These are phyloP conservation scores for Phalanger gymnotis DNA, from an alignment of 2,797 vertebrate species.

Conservation along the genomic window DNA sequence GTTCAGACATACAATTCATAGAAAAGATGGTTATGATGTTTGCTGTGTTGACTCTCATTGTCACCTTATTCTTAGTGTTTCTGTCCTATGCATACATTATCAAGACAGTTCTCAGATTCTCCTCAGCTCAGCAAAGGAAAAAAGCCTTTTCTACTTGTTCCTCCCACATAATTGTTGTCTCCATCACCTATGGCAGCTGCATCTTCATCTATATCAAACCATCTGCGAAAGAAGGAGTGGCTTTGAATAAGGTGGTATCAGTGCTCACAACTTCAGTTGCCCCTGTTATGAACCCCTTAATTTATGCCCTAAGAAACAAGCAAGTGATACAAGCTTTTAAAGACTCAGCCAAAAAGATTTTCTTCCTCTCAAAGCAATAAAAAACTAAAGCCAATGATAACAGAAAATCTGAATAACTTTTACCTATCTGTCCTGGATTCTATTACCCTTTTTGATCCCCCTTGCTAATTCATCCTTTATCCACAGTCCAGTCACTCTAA, in stretches of 20 bases:
- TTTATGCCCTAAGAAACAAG: slow-evolving; percentile 74
- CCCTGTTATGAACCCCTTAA: slow-evolving; percentile 75
- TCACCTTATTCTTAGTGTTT: neutral
- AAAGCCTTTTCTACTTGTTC: neutral
- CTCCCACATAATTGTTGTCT: neutral
- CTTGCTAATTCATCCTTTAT: neutral
- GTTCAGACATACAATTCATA: neutral
- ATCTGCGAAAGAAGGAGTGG: neutral
- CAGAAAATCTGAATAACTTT: neutral
- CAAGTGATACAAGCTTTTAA: slow-evolving; percentile 68
- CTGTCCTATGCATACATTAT: neutral
- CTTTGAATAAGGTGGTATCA: neutral
- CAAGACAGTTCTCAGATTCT: neutral
- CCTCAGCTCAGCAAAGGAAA: neutral
- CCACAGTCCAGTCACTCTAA: neutral
- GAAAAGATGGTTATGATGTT: neutral
- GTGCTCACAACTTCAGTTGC: slow-evolving; percentile 52
- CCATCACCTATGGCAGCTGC: neutral
- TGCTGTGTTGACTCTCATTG: neutral
- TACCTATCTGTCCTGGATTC: neutral
- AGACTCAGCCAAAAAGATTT: neutral
- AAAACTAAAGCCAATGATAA: neutral
- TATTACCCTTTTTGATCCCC: neutral
- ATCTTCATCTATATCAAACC: neutral
- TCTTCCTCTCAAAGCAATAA: neutral